A percentile compares a stretch with the other conserved stretches of the same genome.
phyloP scores from a whole-genome alignment of 2,888 invertebrate genomes.

The Sesia bembeciformis region DNA sequence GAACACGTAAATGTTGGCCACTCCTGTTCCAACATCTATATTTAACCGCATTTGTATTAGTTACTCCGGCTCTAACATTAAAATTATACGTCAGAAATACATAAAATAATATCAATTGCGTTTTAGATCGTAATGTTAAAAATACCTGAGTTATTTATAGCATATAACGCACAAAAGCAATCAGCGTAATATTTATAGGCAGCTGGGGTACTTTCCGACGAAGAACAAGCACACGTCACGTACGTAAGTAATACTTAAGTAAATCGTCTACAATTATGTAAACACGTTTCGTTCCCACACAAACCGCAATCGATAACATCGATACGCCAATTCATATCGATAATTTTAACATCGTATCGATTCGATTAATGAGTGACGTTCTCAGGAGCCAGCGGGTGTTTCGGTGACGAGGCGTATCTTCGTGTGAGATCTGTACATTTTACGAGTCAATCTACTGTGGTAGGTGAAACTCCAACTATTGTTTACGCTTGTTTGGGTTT shows the following conservation, averaged over 20 bases:
- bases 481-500: slow-evolving; percentile 30
- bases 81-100: no score
- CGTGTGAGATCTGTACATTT: slow-evolving; percentile 61
- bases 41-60: no score
- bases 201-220: background rate
- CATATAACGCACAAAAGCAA: background rate
- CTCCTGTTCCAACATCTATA: no score
- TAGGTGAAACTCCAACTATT: slow-evolving; percentile 31
- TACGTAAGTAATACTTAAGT: slow-evolving; percentile 11
- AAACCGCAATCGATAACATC: slow-evolving; percentile 54
- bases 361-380: slow-evolving; percentile 54
- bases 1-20: no score
- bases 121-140: no score
- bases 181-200: background rate
- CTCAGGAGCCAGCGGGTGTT: slow-evolving; percentile 54
- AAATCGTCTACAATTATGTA: slow-evolving; percentile 19
- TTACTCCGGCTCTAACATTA: no score
- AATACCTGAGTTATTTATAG: no score
- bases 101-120: no score
- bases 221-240: slow-evolving; percentile 23
- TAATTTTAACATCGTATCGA: slow-evolving; percentile 39
- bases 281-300: slow-evolving; percentile 41
- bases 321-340: slow-evolving; percentile 49
- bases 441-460: slow-evolving; percentile 31
- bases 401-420: slow-evolving; percentile 52